Base-by-base conservation (phyloP, 1,140 invertebrate species). In the Fopius arisanus region DNA sequence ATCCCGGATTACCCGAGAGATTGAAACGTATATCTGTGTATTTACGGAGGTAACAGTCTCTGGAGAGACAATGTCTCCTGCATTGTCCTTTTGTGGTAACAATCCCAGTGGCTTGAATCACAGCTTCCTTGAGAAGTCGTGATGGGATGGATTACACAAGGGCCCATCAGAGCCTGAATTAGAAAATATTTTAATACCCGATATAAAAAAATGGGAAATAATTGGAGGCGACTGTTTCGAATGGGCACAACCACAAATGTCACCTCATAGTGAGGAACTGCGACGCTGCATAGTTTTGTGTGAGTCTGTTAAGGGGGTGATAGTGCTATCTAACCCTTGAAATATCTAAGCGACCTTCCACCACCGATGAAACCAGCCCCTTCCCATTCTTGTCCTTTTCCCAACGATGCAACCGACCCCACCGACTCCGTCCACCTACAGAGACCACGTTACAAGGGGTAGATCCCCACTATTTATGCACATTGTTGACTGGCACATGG, bases 381-480 rank as follows among this genome's bases (percentile, higher is more conserved):
- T 31, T 65, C 72, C 26, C 72, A 21, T 69, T 29, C 31, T 29
- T 43, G 19, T 26, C 23, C 40, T 70, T 59, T 59, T 59, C 9
- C 29, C 23, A 31, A 59, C 72, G 63, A 76, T 59, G 54, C 72
- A 75, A 69, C 74, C 73, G 73, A 77, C 68, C 77, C n/a, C n/a
- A n/a, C n/a, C n/a, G n/a, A n/a, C n/a, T n/a, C n/a, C 16, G 72
- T 67, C 73, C 78, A 77, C 67, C 77, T 76, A 69, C 72, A 80
- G 51, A 40, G 76, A 80, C 82, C 81, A 77, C 77, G 78, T 75
- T 82, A 77, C 83, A 82, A 86, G 83, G 80, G 84, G 83, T 80
- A 83, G 84, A n/a, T n/a, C n/a, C 77, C 78, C 78, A 85, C 85
- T 87, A 88, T 88, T 88, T 87, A 88, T 88, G 86, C 83, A 86